Evolutionary conservation across 2,113 vertebrate species (phyloP), one percentile per base, ranked within the genome.

Genomic region (Pycnonotus jocosus): DNA sequence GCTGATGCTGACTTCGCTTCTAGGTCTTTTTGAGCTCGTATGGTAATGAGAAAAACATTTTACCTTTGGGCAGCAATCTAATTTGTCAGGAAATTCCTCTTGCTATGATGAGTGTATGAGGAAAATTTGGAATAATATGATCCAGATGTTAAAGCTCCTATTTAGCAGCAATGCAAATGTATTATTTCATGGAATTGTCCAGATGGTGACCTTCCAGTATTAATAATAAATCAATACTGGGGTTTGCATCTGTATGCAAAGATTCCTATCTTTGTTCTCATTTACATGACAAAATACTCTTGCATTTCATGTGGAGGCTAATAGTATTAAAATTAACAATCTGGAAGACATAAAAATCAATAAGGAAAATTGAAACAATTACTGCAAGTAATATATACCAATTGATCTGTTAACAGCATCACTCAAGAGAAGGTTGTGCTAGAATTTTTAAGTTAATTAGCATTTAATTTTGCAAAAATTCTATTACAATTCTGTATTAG

Each of bases 41-140:
- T 8, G 9, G 66, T 94, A 96, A 92, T 91, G 93, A 92, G 90
- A 96, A 96, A 96, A 97, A 91, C 94, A 79, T 92, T 97, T 94
- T 97, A 96, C 96, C 96, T 97, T 96, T 96, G 93, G 96, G 97
- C 97, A 93, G 92, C 94, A 92, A 88, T 97, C 93, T 95, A 94
- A 97, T 97, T 96, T 77, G 42, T 97, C 97, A 97, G 97, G 97
- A 98, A 98, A 98, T 96, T 97, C 97, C 96, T 97, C 82, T 94
- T 91, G 90, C 95, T 96, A 45, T 91, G 96, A 97, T 90, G 64
- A 60, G 97, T 96, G 92, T 89, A 97, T 93, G 94, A 97, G 89
- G 94, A 97, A 94, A 97, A 95, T 45, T 42, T 81, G 80, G 66
- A 91, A 81, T 96, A 97, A 98, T 97, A 50, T 21, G 91, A 95